Base-by-base conservation (phyloP, 1,140 invertebrate species). In the Brachionus paranguensis region DNA sequence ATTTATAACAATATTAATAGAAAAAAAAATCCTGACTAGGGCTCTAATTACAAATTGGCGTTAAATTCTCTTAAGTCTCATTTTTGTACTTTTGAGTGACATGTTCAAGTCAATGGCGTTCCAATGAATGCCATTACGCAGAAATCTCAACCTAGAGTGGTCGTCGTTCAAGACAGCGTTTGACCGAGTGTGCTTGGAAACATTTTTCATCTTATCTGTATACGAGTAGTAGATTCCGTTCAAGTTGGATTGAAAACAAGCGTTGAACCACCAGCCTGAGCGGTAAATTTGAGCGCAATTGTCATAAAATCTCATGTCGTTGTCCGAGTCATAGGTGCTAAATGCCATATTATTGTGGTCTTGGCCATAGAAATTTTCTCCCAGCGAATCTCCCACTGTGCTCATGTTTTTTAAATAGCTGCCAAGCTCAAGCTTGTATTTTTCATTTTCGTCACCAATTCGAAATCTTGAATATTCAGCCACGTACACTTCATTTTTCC, bases 191-290 rank as follows among this genome's bases (percentile, higher is more conserved):
- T 50, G 76, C 8, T 64, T 50, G 55, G 53, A 41, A n/a, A 12
- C 55, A 27, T 17, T 27, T 83, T 85, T 43, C 85, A 86, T 6
- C 24, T 50, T 50, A n/a, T 83, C 41, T 6, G 68, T 20, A 29
- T 55, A 84, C 2, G 33, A 45, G 85, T 90, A 90, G 88, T 96
- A 96, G 84, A 93, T 93, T 3, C 95, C 95, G 88, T 97, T 97
- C 37, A 97, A 92, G 90, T 97, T 96, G 1, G 94, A 94, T 87
- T 96, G 94, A 87, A 96, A 95, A 89, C 96, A 98, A 88, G 95
- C 94, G 50, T 89, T 90, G 85, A 90, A 91, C 91, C 91, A 91
- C 91, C 91, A 91, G 4, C 89, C 91, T 12, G 90, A 90, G 12
- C 88, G 85, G 86, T 89, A 91, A 78, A 89, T 87, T 68, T 91